Base-by-base conservation (phyloP, 2,797 vertebrate species). In the Acipenser ruthenus region DNA sequence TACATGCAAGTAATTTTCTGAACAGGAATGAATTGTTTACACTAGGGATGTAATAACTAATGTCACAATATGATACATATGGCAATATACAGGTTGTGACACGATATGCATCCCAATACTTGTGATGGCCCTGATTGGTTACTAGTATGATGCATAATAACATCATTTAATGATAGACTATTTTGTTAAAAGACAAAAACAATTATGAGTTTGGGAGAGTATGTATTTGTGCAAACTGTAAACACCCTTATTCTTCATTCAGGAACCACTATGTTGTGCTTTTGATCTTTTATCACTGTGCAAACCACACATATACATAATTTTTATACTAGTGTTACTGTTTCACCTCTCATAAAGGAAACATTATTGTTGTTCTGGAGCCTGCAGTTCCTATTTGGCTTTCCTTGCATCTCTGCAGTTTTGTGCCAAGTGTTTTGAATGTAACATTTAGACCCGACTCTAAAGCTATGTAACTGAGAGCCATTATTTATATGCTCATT, bases 361-460 rank as follows among this genome's bases (percentile, higher is more conserved):
- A 13, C 7, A 12, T 18, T 12, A 60, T 23, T 62, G 37, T 12
- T 7, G 10, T 10, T 62, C 9, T 15, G 15, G 23, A 62, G 37
- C 13, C 60, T 62, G 60, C 15, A 62, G 10, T 9, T 37, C 47
- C 37, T 62, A 62, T 62, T 62, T 62, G 18, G 60, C 60, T 62
- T 62, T 62, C 8, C 37, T 37, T 15, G 18, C 4, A 60, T 60
- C 15, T 52, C 10, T 18, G 10, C 23, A 23, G 7, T 50, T 18
- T 62, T 62, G 60, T 62, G 50, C 66, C 60, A 67, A 67, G 51
- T 67, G 15, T 18, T 61, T 53, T 62, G 15, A 8, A 55, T 62
- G 51, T 67, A 52, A 8, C 8, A 62, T 37, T 62, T 53, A 61
- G 49, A 61, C 51, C n/a, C 10, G 51, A 47, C 56, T 37, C 9